Base-by-base conservation (phyloP, 1,140 invertebrate genomes). In the Leptopilina clavipes region DNA sequence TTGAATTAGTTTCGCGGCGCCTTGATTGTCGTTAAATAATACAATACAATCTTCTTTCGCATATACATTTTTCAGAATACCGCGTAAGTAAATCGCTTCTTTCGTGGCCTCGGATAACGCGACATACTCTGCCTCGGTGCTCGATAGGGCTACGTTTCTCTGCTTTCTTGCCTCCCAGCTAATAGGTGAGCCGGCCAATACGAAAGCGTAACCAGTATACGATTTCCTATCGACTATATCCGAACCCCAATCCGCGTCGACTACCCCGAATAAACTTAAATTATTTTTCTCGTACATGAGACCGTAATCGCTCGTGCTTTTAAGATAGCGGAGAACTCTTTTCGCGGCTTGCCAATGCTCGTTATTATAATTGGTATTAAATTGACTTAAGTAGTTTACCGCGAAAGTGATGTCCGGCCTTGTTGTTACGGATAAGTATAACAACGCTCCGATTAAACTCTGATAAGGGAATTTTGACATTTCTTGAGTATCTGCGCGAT, bases 351-450 rank as follows among this genome's bases (percentile, higher is more conserved):
- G 1, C 25, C 25, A 31, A 31, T 31, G 25, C 5, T 31, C 25
- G 25, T 5, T 31, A 31, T 31, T 31, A 5, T 31, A 31, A 31
- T 31, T 31, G 1, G 25, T 2, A 31, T 31, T 31, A 31, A 31
- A 31, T 31, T 31, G 25, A 31, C 25, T 31, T 31, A 31, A 31
- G 5, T 31, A 31, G 5, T 82, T 87, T 0, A 92, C 88, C 18
- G 87, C 79, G 79, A 84, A 91, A 3, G 86, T 71, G 59, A 91
- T 89, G 82, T 92, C 90, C 31, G 91, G 90, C 59, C 91, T 81
- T 11, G 91, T 91, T 0, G 81, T 74, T 3, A 87, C 83, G 7
- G 88, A 74, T 10, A 91, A 76, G 81, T 91, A 91, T 80, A 91
- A 82, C 17, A 92, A 79, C 19, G 75, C 71, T 40, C 89, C 89